These are phyloP conservation scores for Caenorhabditis sp. DNA, from an alignment of 2,888 invertebrate species.

Conservation along the genomic window DNA sequence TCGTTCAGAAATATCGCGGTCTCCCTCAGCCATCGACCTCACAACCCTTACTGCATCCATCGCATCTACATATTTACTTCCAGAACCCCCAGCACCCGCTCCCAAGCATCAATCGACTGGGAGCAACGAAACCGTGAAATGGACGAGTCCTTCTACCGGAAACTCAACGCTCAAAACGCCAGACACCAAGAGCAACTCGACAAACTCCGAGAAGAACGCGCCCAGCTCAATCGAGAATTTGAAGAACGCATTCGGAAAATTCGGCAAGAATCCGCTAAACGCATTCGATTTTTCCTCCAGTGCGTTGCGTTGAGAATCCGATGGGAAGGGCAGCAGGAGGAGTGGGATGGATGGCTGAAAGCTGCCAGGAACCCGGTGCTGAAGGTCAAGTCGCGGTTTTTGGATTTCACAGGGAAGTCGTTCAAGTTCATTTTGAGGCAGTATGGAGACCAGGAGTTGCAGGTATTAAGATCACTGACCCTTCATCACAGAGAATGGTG, in stretches of 20 bases:
- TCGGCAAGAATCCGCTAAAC: slow-evolving; percentile 5
- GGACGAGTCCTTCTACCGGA: slow-evolving; percentile 14
- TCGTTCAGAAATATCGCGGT: too few species aligned
- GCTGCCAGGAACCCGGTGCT: slow-evolving; percentile 8
- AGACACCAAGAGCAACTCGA: slow-evolving; percentile 2
- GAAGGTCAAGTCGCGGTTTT: slow-evolving; percentile 11
- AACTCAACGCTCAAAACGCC: slow-evolving; percentile 23
- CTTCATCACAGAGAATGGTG: neutral
- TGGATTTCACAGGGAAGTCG: neutral
- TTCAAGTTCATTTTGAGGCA: neutral
- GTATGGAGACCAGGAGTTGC: slow-evolving; percentile 3
- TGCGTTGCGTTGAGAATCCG: slow-evolving; percentile 18
- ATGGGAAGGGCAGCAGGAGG: slow-evolving; percentile 34
- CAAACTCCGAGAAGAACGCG: slow-evolving; percentile 10
- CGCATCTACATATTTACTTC: too few species aligned
- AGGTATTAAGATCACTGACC: too few species aligned
- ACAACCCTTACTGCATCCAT: neutral
- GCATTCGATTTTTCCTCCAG: slow-evolving; percentile 18
- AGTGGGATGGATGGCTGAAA: slow-evolving; percentile 27
- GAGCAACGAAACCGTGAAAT: neutral
- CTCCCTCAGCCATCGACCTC: too few species aligned
- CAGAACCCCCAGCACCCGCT: neutral
- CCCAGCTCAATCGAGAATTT: slow-evolving; percentile 7
- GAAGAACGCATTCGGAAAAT: slow-evolving; percentile 19
- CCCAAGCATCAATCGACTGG: neutral